Conservation (phyloP, 2,113 vertebrate genomes). For the Dissostichus mawsoni region DNA sequence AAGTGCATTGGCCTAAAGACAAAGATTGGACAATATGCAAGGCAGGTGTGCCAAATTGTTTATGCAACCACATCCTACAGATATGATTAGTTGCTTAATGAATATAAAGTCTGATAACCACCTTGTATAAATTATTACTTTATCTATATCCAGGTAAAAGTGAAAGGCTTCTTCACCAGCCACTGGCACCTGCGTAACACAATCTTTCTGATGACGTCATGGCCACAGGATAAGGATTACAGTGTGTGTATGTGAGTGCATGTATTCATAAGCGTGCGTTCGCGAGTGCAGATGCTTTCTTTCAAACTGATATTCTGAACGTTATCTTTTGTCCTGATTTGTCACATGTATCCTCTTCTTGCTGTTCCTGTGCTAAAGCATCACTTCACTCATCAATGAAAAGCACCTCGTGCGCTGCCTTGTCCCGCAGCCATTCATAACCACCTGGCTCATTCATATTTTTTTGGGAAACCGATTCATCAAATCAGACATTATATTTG, state of each 20-base stretch:
- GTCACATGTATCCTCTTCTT: neutral
- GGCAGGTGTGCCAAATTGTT: conserved; percentile 30
- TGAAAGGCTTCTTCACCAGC: conserved; percentile 21
- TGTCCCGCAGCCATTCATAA: conserved; percentile 78
- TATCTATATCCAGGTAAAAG: conserved; percentile 26
- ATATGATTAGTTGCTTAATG: conserved; percentile 10
- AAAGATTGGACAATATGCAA: conserved; percentile 30
- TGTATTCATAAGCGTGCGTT: neutral
- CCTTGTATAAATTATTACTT: neutral
- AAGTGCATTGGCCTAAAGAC: conserved; percentile 24
- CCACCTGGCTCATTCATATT: conserved; percentile 80
- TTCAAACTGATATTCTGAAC: conserved; percentile 13
- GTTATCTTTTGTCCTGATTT: conserved; percentile 12
- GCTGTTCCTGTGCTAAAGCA: conserved; percentile 10
- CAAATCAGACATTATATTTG: conserved; percentile 5
- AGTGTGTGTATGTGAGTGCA: neutral
- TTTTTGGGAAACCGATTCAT: conserved; percentile 40
- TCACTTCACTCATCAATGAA: conserved; percentile 77
- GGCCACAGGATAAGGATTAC: conserved; percentile 46
- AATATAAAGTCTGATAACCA: conserved; percentile 5
- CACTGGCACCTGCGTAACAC: conserved; percentile 53
- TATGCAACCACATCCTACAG: conserved; percentile 26
- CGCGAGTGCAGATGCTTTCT: neutral
- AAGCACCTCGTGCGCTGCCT: conserved; percentile 37
- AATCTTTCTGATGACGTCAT: conserved; percentile 61